phyloP scores from a whole-genome alignment of 1,140 invertebrate genomes.

The Neomicropteryx cornuta region DNA sequence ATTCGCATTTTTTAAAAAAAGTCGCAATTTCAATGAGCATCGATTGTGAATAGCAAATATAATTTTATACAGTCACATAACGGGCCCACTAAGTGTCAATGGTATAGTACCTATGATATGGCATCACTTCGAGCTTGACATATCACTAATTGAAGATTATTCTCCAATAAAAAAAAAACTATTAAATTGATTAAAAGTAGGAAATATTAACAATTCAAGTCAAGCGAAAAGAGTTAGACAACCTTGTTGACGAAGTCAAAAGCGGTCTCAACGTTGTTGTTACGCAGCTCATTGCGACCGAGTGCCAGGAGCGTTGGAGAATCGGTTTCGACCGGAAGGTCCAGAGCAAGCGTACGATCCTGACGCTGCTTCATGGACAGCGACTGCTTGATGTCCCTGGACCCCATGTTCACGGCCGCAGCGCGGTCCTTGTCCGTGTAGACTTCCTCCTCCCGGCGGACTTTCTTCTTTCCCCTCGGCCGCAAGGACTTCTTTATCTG shows the following conservation, averaged over 20 bases:
- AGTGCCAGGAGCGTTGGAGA: slow-evolving; percentile 61
- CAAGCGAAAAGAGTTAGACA: too few species aligned
- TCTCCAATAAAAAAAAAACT: too few species aligned
- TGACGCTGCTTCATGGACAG: slow-evolving; percentile 67
- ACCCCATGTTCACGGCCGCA: slow-evolving; percentile 76
- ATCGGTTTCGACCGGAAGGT: slow-evolving; percentile 69
- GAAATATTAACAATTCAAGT: too few species aligned
- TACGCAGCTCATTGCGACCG: slow-evolving; percentile 60
- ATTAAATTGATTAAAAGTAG: too few species aligned
- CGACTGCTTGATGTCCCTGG: slow-evolving; percentile 73
- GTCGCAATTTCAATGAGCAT: too few species aligned
- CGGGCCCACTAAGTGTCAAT: too few species aligned
- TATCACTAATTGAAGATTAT: too few species aligned
- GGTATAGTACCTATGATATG: too few species aligned
- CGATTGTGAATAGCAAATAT: too few species aligned
- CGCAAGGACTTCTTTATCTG: slow-evolving; percentile 23
- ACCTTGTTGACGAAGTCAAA: slow-evolving; percentile 74
- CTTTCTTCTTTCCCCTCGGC: slow-evolving; percentile 40
- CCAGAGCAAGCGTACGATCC: slow-evolving; percentile 58
- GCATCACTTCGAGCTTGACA: too few species aligned
- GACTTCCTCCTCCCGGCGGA: slow-evolving; percentile 60
- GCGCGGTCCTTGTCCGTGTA: slow-evolving; percentile 86
- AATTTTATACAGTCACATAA: too few species aligned
- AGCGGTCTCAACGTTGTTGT: slow-evolving; percentile 56
- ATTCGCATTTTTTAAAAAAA: too few species aligned